phyloP scores from a whole-genome alignment of 1,140 invertebrate species.

The Cherax destructor region DNA sequence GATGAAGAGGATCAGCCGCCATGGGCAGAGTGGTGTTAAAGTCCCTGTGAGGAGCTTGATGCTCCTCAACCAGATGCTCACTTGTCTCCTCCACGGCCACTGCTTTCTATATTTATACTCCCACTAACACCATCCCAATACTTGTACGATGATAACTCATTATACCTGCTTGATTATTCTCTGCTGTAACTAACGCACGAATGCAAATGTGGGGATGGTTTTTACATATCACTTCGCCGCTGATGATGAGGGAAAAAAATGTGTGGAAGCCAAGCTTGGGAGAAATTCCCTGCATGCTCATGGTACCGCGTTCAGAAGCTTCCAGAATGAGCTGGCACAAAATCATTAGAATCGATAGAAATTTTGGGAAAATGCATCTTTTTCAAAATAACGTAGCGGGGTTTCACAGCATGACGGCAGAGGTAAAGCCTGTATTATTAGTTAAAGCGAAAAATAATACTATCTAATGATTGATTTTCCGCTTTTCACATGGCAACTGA shows the following conservation, averaged over 20 bases:
- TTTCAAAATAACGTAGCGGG: not conserved
- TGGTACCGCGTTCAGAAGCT: constrained; percentile 18
- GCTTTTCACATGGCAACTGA: too few relatives aligned
- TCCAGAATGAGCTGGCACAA: constrained; percentile 39
- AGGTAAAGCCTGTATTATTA: too few relatives aligned
- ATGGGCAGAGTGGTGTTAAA: not conserved
- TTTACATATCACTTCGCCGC: too few relatives aligned
- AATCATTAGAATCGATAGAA: constrained; percentile 30
- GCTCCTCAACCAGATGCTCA: not conserved
- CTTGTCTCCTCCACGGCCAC: not conserved
- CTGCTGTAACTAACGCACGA: not conserved
- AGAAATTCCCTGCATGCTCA: too few relatives aligned
- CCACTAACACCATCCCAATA: not conserved
- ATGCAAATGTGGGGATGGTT: too few relatives aligned
- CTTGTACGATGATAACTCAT: not conserved
- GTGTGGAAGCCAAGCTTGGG: too few relatives aligned
- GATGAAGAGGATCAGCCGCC: not conserved
- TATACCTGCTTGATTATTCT: not conserved
- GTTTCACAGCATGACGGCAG: not conserved
- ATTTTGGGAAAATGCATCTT: constrained; percentile 3
- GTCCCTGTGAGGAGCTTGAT: not conserved
- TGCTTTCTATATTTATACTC: not conserved
- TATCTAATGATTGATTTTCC: too few relatives aligned
- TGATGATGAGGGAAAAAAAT: too few relatives aligned
- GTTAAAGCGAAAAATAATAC: too few relatives aligned